Conservation (phyloP, 2,113 vertebrate genomes). For the Crotalus viridis region DNA sequence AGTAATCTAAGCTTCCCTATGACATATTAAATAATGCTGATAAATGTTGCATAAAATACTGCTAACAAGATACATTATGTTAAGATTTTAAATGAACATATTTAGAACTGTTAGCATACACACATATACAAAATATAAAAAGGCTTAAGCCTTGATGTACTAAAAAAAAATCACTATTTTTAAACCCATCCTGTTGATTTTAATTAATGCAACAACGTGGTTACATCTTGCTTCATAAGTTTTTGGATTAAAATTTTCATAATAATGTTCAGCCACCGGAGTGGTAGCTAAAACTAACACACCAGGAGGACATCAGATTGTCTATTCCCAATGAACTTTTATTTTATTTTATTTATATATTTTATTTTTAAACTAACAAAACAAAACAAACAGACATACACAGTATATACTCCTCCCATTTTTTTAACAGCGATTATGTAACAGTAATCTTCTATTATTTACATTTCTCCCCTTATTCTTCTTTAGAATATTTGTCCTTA, state of each 20-base stretch:
- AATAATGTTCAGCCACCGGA: background rate
- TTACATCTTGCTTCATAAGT: background rate
- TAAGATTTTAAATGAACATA: background rate
- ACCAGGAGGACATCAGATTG: background rate
- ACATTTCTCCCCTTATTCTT: no score
- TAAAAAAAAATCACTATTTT: background rate
- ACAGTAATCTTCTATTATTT: no score
- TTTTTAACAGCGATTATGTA: no score
- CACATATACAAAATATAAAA: background rate
- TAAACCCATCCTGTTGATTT: background rate
- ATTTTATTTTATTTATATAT: background rate
- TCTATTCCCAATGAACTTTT: background rate
- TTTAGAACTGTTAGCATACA: background rate
- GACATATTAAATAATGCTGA: background rate
- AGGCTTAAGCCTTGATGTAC: background rate
- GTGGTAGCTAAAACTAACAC: background rate
- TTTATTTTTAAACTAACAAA: no score
- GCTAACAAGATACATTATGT: background rate
- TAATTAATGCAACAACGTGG: background rate
- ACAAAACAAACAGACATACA: no score
- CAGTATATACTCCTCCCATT: no score
- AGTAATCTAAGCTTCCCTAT: background rate
- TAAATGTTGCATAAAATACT: background rate
- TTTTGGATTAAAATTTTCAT: background rate
- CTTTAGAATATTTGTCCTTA: no score